Conservation (phyloP, 2,113 vertebrate genomes). For the Manacus vitellinus region DNA sequence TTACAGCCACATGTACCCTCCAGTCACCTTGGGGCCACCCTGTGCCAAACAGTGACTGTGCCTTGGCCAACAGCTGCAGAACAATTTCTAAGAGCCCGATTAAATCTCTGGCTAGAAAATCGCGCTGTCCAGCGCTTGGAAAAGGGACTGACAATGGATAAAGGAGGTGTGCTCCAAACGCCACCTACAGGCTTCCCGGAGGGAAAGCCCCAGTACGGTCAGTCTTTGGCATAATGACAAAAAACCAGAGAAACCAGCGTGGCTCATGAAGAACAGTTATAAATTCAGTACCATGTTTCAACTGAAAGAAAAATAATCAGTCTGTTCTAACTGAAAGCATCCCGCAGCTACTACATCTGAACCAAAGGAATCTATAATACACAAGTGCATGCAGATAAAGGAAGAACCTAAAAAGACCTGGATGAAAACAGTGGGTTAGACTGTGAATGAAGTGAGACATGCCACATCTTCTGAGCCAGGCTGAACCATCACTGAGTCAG, state of each 20-base stretch:
- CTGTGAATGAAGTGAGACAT: background rate
- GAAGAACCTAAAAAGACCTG: background rate
- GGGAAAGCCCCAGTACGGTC: background rate
- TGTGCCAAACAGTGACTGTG: background rate
- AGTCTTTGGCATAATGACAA: background rate
- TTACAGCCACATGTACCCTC: background rate
- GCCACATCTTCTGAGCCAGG: background rate
- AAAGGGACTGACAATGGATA: background rate
- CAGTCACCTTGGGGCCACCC: background rate
- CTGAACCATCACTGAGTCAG: background rate
- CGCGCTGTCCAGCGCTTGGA: background rate
- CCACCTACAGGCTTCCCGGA: slow-evolving; percentile 14
- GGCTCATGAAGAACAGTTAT: background rate
- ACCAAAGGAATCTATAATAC: background rate
- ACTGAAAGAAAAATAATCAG: background rate
- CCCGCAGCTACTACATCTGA: background rate
- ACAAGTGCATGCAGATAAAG: background rate
- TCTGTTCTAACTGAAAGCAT: background rate
- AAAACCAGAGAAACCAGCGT: background rate
- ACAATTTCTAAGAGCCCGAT: background rate
- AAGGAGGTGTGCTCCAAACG: background rate
- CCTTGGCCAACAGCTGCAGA: background rate
- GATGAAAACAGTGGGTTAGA: background rate
- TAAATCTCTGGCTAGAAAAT: background rate
- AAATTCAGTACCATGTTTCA: background rate